Evolutionary conservation across 2,113 vertebrate genomes (phyloP), one percentile per base, ranked within the genome.

Genomic region (Corythaixoides concolor): DNA sequence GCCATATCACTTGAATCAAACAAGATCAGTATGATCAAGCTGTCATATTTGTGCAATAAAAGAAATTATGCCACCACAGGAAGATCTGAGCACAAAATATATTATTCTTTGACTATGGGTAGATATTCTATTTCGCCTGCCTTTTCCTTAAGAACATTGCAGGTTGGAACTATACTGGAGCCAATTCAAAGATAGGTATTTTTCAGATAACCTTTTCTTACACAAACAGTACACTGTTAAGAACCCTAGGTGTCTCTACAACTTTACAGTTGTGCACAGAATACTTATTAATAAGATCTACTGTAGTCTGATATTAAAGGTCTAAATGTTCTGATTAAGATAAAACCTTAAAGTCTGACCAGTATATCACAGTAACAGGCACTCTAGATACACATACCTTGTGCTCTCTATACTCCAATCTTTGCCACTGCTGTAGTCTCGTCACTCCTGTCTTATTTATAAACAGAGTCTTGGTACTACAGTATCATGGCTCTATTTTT

Each of bases 41-140:
- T 24, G 20, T 82, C 12, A 59, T 58, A 80, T 27, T 56, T 60
- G n/a, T 63, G n/a, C 64, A 74, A 49, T 52, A 53, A 85, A 90
- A 97, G 15, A 72, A 96, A 76, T 73, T n/a, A 72, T 52, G 63
- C 26, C 52, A 87, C 49, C 9, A 43, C 28, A 55, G 83, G 70
- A 95, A 91, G 12, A 94, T 26, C 23, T 63, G 10, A 5, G 16
- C 24, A 47, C 15, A 77, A 18, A 41, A 45, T 35, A 16, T n/a
- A 8, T 53, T 72, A 5, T 39, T 69, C 77, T 56, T 82, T 79
- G 12, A 68, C 9, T 19, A 2, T 18, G 39, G 43, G 11, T 39
- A 41, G 56, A 30, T 80, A 67, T 24, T 58, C 60, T 72, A 21
- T 85, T 80, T 74, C 14, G 11, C 8, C 30, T 69, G 5, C 1